Evolutionary conservation across 2,113 vertebrate species (phyloP), one percentile per base, ranked within the genome.

Genomic region (Sterna hirundo): DNA sequence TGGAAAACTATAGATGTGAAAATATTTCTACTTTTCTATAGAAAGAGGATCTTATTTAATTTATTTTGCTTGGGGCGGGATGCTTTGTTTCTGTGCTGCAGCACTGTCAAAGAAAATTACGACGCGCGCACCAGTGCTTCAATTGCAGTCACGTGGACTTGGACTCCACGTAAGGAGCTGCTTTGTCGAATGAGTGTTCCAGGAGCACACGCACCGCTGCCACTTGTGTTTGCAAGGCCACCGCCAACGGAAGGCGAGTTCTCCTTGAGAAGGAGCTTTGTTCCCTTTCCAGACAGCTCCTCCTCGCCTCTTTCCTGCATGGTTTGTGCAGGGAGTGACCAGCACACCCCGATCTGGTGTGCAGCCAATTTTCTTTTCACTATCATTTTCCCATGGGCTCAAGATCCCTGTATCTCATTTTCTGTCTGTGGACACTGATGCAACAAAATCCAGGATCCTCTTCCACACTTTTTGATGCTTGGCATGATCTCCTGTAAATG

Each of bases 41-140:
- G 46, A 72, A 86, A 68, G 5, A 71, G 8, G 23, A 60, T 70
- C 57, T 22, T 70, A 13, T 85, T 38, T 62, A n/a, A n/a, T 74
- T 60, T 72, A 6, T 79, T 64, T 90, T 7, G 3, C 23, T 9
- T 30, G 44, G 40, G 40, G 57, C 75, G 15, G 34, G 17, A 54
- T 47, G 55, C 8, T 65, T 90, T 42, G 8, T 69, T 93, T 55
- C 62, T 52, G 60, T 70, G 54, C 38, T 82, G 27, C 60, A 27
- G 15, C 10, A 32, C 18, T 47, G 47, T 26, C 15, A 27, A 47
- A 85, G 72, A 52, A 78, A 70, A 57, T 66, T 62, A 40, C 0
- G 0, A 58, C 0, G 1, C 55, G 22, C 3, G 1, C 0, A 0
- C 8, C 65, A 40, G 22, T n/a, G 68, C 32, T 96, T 52, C 70